These are phyloP conservation scores for Lerista edwardsae DNA, from an alignment of 2,797 vertebrate species.

Conservation along the genomic window DNA sequence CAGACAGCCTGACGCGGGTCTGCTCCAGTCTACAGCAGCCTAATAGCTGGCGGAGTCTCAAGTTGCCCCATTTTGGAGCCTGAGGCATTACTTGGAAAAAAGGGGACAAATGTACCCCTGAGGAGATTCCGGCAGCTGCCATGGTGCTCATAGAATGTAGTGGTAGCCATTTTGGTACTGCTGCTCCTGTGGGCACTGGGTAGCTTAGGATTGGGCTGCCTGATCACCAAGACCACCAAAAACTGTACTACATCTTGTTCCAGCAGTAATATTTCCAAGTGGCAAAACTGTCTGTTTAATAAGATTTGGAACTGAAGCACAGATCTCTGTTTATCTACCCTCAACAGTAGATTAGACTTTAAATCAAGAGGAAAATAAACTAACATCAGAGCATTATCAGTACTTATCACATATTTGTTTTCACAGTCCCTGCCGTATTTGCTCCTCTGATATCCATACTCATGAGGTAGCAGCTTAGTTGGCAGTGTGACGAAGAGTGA, in stretches of 20 bases:
- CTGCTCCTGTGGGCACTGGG: too few relatives aligned
- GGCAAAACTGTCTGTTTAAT: not conserved
- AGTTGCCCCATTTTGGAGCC: too few relatives aligned
- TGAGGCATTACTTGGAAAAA: too few relatives aligned
- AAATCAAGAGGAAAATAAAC: conserved; percentile 17
- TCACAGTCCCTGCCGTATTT: not conserved
- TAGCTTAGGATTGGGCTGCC: too few relatives aligned
- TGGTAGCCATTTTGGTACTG: too few relatives aligned
- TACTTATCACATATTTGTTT: conserved; percentile 5
- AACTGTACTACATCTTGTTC: not conserved
- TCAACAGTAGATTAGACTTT: conserved; percentile 17
- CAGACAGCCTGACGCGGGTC: too few relatives aligned
- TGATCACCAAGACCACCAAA: not conserved
- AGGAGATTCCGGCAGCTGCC: too few relatives aligned
- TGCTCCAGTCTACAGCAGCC: too few relatives aligned
- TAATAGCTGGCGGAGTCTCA: too few relatives aligned
- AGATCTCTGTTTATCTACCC: not conserved
- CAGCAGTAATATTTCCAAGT: conserved; percentile 1
- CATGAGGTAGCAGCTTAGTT: not conserved
- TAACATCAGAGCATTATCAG: not conserved
- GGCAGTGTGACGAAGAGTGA: not conserved
- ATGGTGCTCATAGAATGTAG: too few relatives aligned
- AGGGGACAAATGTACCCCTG: too few relatives aligned
- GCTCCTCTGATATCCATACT: not conserved
- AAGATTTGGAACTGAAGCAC: conserved; percentile 5